Conservation (phyloP, 1,140 invertebrate species). For the Brachionus manjavacas region DNA sequence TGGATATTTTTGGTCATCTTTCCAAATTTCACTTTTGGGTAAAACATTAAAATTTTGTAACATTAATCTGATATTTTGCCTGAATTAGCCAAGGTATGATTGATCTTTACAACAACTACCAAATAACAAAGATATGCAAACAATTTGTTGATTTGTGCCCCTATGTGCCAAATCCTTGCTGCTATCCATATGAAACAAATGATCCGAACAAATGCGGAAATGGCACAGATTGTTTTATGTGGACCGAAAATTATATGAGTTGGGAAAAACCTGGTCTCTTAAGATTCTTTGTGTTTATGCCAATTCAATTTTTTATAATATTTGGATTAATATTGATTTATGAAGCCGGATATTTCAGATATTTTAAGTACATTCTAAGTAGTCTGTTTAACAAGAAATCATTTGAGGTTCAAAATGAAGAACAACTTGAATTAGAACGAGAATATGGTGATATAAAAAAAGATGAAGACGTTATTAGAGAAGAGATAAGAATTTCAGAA, state of each 20-base stretch:
- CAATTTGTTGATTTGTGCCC: background rate
- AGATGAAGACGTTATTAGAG: background rate
- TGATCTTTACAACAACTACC: constrained; percentile 15
- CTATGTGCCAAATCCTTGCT: constrained; percentile 19
- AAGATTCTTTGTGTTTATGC: constrained; percentile 30
- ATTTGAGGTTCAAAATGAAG: background rate
- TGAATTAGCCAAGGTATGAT: background rate
- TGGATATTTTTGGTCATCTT: constrained; percentile 55
- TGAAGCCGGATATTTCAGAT: constrained; percentile 5
- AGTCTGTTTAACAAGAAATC: background rate
- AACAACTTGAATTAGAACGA: background rate
- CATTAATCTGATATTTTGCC: background rate
- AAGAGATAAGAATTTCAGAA: constrained; percentile 9
- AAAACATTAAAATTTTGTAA: constrained; percentile 38
- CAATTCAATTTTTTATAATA: background rate
- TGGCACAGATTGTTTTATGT: background rate
- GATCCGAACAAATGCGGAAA: background rate
- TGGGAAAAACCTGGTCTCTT: constrained; percentile 42
- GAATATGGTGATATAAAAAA: constrained; percentile 38
- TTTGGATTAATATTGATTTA: constrained; percentile 9
- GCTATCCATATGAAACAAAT: background rate
- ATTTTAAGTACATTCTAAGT: constrained; percentile 8
- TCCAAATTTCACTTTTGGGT: constrained; percentile 52
- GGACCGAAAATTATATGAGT: constrained; percentile 12
- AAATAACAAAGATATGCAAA: background rate